These are phyloP conservation scores for Cathartes aura DNA, from an alignment of 2,113 vertebrate species.

Conservation along the genomic window DNA sequence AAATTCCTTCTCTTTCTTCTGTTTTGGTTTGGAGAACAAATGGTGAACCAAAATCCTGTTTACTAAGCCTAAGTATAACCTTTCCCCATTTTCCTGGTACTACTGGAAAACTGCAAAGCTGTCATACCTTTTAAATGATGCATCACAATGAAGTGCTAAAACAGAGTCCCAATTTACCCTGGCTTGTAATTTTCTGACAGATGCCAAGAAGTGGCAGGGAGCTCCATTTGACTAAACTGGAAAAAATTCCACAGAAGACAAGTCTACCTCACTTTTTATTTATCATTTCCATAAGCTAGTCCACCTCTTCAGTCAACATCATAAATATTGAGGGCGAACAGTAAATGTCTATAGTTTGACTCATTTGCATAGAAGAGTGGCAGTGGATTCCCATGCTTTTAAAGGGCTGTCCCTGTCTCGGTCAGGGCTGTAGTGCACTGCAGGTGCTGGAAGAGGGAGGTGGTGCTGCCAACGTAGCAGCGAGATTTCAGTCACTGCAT, in stretches of 20 bases:
- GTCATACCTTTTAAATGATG: constrained; percentile 75
- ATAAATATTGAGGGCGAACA: constrained; percentile 59
- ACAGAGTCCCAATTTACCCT: constrained; percentile 71
- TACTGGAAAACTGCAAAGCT: constrained; percentile 66
- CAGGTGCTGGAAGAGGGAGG: neutral
- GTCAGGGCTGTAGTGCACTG: neutral
- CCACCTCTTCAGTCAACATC: constrained; percentile 43
- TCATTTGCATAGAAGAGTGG: neutral
- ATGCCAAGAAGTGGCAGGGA: constrained; percentile 67
- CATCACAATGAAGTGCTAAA: constrained; percentile 77
- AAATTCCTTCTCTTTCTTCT: neutral
- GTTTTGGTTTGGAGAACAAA: neutral
- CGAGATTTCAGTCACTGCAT: neutral
- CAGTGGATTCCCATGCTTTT: neutral
- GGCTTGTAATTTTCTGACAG: constrained; percentile 58
- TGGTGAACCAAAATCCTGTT: constrained; percentile 39
- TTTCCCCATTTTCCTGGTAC: constrained; percentile 20
- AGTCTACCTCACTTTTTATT: constrained; percentile 70
- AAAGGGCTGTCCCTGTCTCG: neutral
- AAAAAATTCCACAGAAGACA: constrained; percentile 74
- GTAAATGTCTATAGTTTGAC: constrained; percentile 28
- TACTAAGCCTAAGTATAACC: constrained; percentile 42
- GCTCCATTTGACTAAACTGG: constrained; percentile 67
- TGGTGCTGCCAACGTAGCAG: neutral
- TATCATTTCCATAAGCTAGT: constrained; percentile 61